These are phyloP conservation scores for Hyles lineata DNA, from an alignment of 2,888 invertebrate genomes.

Conservation along the genomic window DNA sequence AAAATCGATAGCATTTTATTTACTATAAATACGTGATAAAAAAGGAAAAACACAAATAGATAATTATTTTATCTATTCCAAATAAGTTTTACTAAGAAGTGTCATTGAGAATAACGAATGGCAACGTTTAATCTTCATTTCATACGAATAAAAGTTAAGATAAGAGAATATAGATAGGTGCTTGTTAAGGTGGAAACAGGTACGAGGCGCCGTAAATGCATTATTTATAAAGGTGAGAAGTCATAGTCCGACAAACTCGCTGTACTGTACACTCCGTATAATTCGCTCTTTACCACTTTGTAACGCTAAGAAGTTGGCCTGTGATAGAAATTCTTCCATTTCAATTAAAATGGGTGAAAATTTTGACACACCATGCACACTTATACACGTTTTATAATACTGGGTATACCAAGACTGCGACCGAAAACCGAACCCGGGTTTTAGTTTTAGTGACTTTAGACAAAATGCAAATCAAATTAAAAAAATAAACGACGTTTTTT, in stretches of 20 bases:
- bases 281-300: background rate
- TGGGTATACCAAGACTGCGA: no score
- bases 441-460: no score
- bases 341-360: conserved; percentile 27
- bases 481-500: no score
- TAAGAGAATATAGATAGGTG: background rate
- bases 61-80: background rate
- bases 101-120: background rate
- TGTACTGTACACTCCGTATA: conserved; percentile 20
- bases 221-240: conserved; percentile 16
- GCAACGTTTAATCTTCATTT: conserved; percentile 6
- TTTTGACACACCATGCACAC: conserved; percentile 17
- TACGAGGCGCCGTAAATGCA: conserved; percentile 12
- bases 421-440: no score
- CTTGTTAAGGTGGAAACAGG: conserved; percentile 10
- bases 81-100: background rate
- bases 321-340: conserved; percentile 17
- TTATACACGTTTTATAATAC: background rate
- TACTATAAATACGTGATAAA: no score
- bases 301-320: conserved; percentile 15
- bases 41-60: background rate
- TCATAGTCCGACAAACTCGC: background rate
- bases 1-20: no score
- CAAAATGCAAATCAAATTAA: no score
- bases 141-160: conserved; percentile 10